phyloP scores from a whole-genome alignment of 2,797 vertebrate species.

The Monodelphis domestica region DNA sequence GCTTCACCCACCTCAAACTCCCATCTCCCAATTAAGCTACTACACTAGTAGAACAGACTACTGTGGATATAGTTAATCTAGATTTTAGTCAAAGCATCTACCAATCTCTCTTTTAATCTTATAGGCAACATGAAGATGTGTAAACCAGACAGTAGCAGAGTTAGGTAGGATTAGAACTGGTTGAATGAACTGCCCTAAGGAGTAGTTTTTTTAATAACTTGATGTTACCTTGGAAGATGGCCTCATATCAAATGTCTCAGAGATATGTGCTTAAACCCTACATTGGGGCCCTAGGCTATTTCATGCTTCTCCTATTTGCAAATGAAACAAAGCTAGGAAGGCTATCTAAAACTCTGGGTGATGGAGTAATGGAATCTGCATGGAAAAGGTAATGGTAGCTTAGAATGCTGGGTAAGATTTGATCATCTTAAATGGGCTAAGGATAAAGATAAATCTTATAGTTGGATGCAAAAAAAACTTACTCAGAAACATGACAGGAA shows the following conservation, averaged over 20 bases:
- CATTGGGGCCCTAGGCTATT: background rate
- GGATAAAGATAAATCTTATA: background rate
- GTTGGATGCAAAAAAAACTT: background rate
- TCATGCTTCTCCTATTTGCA: background rate
- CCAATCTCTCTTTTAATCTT: background rate
- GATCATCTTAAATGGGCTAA: background rate
- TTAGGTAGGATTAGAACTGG: background rate
- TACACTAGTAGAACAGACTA: too few species aligned
- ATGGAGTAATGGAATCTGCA: background rate
- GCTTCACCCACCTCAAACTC: too few species aligned
- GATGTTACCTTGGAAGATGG: background rate
- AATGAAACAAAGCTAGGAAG: background rate
- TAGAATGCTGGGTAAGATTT: background rate
- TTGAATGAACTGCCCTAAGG: background rate
- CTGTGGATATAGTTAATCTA: background rate
- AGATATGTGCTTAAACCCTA: background rate
- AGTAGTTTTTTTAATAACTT: background rate
- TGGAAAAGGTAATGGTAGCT: background rate
- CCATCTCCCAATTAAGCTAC: background rate
- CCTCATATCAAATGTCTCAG: background rate
- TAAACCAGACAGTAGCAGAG: background rate
- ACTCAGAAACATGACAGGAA: background rate
- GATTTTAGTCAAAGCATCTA: background rate
- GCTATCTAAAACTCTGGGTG: background rate
- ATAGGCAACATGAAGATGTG: background rate